Conservation (phyloP, 2,888 invertebrate genomes). For the Chironomus tentans region DNA sequence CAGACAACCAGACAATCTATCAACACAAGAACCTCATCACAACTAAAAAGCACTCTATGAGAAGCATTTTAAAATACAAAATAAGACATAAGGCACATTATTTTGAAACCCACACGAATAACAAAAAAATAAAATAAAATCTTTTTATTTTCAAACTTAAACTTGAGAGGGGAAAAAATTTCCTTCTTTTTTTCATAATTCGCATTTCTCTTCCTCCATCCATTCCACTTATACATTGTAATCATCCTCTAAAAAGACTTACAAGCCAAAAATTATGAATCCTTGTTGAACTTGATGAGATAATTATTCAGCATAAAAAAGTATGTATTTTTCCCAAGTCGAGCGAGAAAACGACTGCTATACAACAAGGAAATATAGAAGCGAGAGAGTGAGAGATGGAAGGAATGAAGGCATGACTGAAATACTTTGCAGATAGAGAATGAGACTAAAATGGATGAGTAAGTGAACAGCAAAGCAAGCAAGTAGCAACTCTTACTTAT, state of each 20-base stretch:
- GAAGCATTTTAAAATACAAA: too few relatives aligned
- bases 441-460: not conserved
- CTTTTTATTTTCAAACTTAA: too few relatives aligned
- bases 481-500: not conserved
- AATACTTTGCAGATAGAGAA: not conserved
- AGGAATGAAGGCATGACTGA: not conserved
- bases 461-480: not conserved
- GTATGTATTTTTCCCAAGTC: constrained; percentile 4
- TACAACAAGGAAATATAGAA: too few relatives aligned
- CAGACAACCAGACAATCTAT: too few relatives aligned
- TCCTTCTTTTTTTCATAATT: not conserved
- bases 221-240: not conserved
- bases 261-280: constrained; percentile 15
- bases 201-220: not conserved
- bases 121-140: too few relatives aligned
- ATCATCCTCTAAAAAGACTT: not conserved
- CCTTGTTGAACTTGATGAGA: constrained; percentile 19
- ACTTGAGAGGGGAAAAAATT: not conserved
- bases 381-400: not conserved
- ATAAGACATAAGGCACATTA: too few relatives aligned
- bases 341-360: not conserved
- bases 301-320: constrained; percentile 16
- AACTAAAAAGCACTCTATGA: too few relatives aligned
- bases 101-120: too few relatives aligned
- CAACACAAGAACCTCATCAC: too few relatives aligned